Evolutionary conservation across 2,797 vertebrate species (phyloP).

Genomic region (Molossus molossus): DNA sequence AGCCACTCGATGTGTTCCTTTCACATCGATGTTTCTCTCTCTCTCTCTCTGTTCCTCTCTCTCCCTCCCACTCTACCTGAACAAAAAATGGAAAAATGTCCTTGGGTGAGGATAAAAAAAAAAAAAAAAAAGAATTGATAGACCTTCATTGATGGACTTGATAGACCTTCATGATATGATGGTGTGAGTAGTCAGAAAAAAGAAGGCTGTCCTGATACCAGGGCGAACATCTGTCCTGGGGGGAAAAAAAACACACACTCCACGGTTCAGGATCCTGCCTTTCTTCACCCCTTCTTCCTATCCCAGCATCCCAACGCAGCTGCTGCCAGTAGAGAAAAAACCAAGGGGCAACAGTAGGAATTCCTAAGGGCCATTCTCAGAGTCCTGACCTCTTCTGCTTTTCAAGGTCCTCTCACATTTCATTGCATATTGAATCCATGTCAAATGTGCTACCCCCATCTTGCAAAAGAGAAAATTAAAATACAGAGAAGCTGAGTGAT

Average conservation of each 20-base stretch:
- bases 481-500: not conserved
- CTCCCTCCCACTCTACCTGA: too few species aligned
- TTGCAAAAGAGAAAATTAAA: conserved; percentile 31
- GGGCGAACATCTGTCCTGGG: not conserved
- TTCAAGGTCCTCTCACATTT: not conserved
- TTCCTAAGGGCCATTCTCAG: not conserved
- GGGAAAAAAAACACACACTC: not conserved
- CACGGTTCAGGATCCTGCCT: not conserved
- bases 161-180: not conserved
- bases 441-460: not conserved
- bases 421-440: not conserved
- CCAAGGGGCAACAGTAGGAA: not conserved
- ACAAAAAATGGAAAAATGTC: too few species aligned
- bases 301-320: not conserved
- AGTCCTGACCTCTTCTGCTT: not conserved
- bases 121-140: too few species aligned
- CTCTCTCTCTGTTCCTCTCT: too few species aligned
- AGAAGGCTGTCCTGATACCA: not conserved
- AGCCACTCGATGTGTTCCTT: too few species aligned
- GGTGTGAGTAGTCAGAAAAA: not conserved
- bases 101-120: too few species aligned
- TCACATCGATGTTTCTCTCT: too few species aligned
- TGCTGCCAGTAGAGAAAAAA: not conserved
- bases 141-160: not conserved
- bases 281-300: not conserved